Evolutionary conservation across 2,888 invertebrate genomes (phyloP), one percentile per base, ranked within the genome.

Genomic region (Bembecia ichneumoniformis): DNA sequence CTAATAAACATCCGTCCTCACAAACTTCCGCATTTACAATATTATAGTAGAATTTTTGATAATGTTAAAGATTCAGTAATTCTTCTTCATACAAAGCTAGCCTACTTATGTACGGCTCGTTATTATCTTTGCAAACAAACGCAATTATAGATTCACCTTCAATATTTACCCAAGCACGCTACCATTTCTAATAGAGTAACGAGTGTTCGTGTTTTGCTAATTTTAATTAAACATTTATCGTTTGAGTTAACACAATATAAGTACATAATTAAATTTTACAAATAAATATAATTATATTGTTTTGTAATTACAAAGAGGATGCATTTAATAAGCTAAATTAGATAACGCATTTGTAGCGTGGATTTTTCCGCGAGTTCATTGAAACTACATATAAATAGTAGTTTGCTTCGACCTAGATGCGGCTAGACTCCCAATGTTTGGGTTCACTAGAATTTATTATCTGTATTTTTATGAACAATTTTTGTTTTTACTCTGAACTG

Each of bases 111-210:
- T 28, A 28, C 46, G 53, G 36, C 48, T 50, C 49, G 49, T 77
- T 77, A 77, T 79, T 77, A 77, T 77, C 80, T 77, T 62, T 58
- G 66, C 74, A 82, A 79, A 83, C 79, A 82, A 68, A 68, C 64
- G 65, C 71, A 73, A 77, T 76, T 79, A 77, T 68, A 68, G 68
- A 79, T 75, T 74, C 73, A 71, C 71, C 69, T 76, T 69, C 71
- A 82, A 81, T 82, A 80, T 86, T 84, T 80, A 68, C 66, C 53
- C 76, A 71, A 71, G 78, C 73, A 68, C 44, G 40, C 40, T 40
- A 40, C 28, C 28, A 40, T 40, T 14, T 40, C 14, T 40, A 40
- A 7, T 35, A 7, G 35, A 10, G 11, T 35, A 35, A 40, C 40
- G n/a, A 13, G 40, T 28, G 14, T 40, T 13, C 40, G 40, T 40